Evolutionary conservation across 1,140 invertebrate genomes (phyloP).

Genomic region (Zeugodacus cucurbitae): DNA sequence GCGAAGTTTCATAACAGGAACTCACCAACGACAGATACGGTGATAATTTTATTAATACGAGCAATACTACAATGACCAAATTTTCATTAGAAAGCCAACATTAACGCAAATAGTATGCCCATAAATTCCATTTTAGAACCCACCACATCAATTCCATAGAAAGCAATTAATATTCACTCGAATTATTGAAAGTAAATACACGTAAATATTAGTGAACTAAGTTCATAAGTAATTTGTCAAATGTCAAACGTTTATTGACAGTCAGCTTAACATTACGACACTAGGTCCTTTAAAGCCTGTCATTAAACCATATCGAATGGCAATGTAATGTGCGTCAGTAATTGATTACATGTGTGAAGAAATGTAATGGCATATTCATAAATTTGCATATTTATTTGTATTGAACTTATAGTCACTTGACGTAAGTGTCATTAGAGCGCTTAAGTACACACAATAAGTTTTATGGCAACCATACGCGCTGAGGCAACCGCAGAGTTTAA

Average conservation of each 20-base stretch:
- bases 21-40: too few relatives aligned
- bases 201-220: not conserved
- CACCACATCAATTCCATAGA: too few relatives aligned
- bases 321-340: not conserved
- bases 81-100: too few relatives aligned
- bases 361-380: not conserved
- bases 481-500: not conserved
- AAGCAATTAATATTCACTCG: not conserved
- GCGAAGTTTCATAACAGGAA: too few relatives aligned
- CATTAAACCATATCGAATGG: not conserved
- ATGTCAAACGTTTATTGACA: not conserved
- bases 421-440: not conserved
- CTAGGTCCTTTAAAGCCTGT: not conserved
- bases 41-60: too few relatives aligned
- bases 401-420: too few relatives aligned
- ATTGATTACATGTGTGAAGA: not conserved
- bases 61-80: too few relatives aligned
- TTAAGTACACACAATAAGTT: not conserved
- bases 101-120: too few relatives aligned
- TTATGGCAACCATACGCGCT: not conserved
- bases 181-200: not conserved
- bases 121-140: too few relatives aligned
- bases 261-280: not conserved
- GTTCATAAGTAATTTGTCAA: not conserved
- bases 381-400: not conserved